Evolutionary conservation across 2,797 vertebrate genomes (phyloP).

Genomic region (Stomatorhinus walkeri): DNA sequence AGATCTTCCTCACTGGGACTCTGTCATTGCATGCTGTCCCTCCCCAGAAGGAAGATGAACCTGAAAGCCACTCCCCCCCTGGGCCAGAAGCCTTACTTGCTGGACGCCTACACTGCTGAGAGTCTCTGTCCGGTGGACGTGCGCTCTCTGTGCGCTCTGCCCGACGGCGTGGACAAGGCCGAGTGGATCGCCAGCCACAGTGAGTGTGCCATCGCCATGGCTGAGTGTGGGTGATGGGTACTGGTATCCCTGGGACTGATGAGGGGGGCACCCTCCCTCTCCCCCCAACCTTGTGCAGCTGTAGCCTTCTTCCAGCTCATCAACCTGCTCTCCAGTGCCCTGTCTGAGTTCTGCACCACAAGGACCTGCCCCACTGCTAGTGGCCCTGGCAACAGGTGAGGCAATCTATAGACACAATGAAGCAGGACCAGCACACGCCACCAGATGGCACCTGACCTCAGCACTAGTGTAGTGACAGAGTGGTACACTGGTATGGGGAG

Average conservation of each 20-base stretch:
- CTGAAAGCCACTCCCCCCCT: neutral
- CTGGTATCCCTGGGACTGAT: neutral
- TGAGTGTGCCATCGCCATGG: constrained; percentile 36
- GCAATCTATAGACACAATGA: neutral
- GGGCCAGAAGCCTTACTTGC: neutral
- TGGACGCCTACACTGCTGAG: neutral
- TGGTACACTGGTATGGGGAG: neutral
- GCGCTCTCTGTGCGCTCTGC: constrained; percentile 48
- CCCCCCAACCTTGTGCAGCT: constrained; percentile 43
- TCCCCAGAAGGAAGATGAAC: neutral
- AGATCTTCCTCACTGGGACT: neutral
- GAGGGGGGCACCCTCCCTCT: constrained; percentile 12
- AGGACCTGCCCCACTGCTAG: constrained; percentile 61
- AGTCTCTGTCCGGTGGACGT: constrained; percentile 38
- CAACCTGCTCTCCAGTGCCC: constrained; percentile 62
- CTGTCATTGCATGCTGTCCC: neutral
- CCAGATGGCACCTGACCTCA: neutral
- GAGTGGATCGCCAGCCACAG: constrained; percentile 72
- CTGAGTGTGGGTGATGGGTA: neutral
- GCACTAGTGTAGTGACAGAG: neutral
- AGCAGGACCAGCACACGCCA: neutral
- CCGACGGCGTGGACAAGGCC: constrained; percentile 54
- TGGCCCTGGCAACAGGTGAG: constrained; percentile 61
- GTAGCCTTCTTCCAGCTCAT: constrained; percentile 68
- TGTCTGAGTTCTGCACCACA: constrained; percentile 66